Base-by-base conservation (phyloP, 2,888 invertebrate genomes). In the Neria commutata region DNA sequence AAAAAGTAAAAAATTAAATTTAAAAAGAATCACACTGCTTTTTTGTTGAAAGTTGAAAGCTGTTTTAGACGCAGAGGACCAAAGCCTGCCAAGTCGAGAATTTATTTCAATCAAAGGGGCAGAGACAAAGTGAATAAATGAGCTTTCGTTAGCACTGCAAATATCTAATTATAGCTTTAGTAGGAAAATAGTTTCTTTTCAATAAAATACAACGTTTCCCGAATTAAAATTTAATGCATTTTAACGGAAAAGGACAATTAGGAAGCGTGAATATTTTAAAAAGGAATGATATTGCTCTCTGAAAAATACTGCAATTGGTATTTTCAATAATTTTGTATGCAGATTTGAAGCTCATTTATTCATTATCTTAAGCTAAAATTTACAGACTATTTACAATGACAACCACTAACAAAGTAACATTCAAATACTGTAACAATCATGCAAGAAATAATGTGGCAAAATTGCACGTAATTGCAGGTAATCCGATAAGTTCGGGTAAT, bases 81-180 rank as follows among this genome's bases (percentile, higher is more conserved):
- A 82, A 82, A 82, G 82, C 81, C 81, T 82, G 79, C 78, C 81
- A 82, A 82, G 81, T 82, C 82, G 81, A 82, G 81, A 82, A 81
- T 80, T 75, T 73, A 76, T 70, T 74, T 72, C 57, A 53, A 71
- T 67, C 68, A 45, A 67, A 74, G 78, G 79, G 71, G 61, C n/a
- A 68, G 73, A 73, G 74, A 76, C 70, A 63, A n/a, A 66, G 75
- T 79, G 77, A 78, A 74, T 68, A 72, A 74, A 76, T 69, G 70
- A 76, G 74, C 73, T 71, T 64, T 10, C 59, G 56, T 6, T 60
- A 51, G 26, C 53, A 57, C 58, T 60, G 40, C 21, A 58, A 56
- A 53, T n/a, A 29, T 19, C 25, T 24, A 45, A 45, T 21, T 34
- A n/a, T n/a, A n/a, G n/a, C n/a, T n/a, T n/a, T n/a, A n/a, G n/a